Conservation (phyloP, 2,888 invertebrate species). For the Cylindroiulus punctatus region DNA sequence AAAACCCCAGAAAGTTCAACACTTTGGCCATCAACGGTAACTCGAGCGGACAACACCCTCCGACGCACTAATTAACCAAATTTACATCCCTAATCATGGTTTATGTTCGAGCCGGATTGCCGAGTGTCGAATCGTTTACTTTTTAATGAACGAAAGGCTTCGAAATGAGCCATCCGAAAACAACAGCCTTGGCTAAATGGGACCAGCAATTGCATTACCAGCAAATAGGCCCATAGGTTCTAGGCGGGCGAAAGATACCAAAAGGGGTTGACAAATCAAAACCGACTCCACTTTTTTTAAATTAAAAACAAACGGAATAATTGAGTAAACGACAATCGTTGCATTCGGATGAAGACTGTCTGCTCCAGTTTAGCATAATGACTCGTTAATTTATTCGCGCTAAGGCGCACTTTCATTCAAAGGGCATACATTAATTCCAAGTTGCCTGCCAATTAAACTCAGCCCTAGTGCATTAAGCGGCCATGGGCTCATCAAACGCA, state of each 20-base stretch:
- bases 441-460: constrained; percentile 9
- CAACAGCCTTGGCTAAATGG: neutral
- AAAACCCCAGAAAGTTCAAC: constrained; percentile 36
- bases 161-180: constrained; percentile 9
- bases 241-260: neutral
- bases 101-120: neutral
- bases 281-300: constrained; percentile 30
- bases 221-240: neutral
- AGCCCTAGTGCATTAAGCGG: neutral
- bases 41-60: constrained; percentile 16
- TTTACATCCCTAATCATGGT: constrained; percentile 40
- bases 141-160: constrained; percentile 14
- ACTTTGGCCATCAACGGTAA: constrained; percentile 40
- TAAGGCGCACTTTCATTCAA: neutral
- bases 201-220: neutral
- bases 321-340: constrained; percentile 36
- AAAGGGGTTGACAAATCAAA: constrained; percentile 34
- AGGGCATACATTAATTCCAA: constrained; percentile 30
- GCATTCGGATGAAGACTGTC: neutral
- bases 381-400: constrained; percentile 23
- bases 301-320: constrained; percentile 44
- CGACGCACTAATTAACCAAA: constrained; percentile 7
- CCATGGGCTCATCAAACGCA: neutral
- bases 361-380: neutral
- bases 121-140: neutral